phyloP scores from a whole-genome alignment of 2,797 vertebrate genomes.

The Diplodus puntazzo region DNA sequence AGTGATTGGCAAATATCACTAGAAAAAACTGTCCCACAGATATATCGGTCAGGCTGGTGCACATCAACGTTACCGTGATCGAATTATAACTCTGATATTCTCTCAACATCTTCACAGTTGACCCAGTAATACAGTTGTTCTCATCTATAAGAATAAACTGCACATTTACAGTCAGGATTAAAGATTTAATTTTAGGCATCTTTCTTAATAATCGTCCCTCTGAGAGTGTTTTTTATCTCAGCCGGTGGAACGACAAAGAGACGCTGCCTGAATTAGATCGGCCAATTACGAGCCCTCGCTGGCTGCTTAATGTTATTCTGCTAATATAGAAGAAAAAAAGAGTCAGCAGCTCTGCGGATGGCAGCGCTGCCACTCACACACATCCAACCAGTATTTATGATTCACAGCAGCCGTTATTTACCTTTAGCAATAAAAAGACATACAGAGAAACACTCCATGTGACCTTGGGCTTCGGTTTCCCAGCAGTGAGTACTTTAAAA shows the following conservation, averaged over 20 bases:
- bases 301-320: slow-evolving; percentile 48
- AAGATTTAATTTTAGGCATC: slow-evolving; percentile 7
- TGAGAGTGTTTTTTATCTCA: slow-evolving; percentile 52
- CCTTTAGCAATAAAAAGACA: not conserved
- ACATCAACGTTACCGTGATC: not conserved
- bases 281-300: slow-evolving; percentile 67
- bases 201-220: slow-evolving; percentile 53
- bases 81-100: not conserved
- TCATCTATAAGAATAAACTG: not conserved
- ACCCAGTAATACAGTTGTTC: not conserved
- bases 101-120: not conserved
- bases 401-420: not conserved
- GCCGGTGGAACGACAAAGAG: slow-evolving; percentile 57
- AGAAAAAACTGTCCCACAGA: too few relatives aligned
- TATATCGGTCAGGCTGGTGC: too few relatives aligned
- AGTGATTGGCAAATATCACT: too few relatives aligned
- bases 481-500: slow-evolving; percentile 40
- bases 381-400: slow-evolving; percentile 3
- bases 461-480: slow-evolving; percentile 37
- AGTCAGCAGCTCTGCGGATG: slow-evolving; percentile 38
- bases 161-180: slow-evolving; percentile 1
- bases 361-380: slow-evolving; percentile 14
- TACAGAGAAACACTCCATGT: slow-evolving; percentile 7
- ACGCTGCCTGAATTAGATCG: slow-evolving; percentile 67
- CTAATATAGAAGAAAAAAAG: slow-evolving; percentile 2